Conservation (phyloP, 2,113 vertebrate species). For the Anguilla japonica region DNA sequence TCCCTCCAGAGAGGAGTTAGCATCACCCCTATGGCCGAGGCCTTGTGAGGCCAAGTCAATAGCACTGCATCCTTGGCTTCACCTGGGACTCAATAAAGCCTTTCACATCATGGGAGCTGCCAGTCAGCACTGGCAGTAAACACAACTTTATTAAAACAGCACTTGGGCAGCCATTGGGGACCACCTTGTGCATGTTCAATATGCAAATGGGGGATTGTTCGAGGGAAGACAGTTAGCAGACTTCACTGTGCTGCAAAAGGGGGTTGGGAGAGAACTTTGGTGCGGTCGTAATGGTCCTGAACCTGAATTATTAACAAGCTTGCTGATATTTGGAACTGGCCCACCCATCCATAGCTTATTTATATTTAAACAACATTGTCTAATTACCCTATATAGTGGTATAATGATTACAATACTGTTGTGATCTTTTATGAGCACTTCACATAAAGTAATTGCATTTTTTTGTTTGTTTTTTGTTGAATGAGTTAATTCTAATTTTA, state of each 20-base stretch:
- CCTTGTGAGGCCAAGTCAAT: conserved; percentile 31
- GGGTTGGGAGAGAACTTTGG: background rate
- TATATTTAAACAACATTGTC: no score
- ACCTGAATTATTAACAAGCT: no score
- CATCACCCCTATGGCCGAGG: conserved; percentile 29
- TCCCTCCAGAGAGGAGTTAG: conserved; percentile 44
- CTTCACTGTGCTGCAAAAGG: background rate
- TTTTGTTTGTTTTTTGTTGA: no score
- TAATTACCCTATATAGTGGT: no score
- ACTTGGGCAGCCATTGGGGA: background rate
- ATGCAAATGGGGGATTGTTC: background rate
- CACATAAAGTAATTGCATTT: no score
- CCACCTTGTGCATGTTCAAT: background rate
- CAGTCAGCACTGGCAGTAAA: background rate
- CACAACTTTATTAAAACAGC: conserved; percentile 35
- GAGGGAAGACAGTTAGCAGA: background rate
- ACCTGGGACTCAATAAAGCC: conserved; percentile 17
- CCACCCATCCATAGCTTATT: no score
- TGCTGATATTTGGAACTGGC: no score
- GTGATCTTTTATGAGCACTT: no score
- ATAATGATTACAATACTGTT: no score
- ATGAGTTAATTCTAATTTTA: no score
- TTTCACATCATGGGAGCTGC: background rate
- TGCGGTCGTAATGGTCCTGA: background rate
- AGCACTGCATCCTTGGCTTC: background rate